Evolutionary conservation across 1,140 invertebrate species (phyloP).

Genomic region (Eurosta solidaginis): DNA sequence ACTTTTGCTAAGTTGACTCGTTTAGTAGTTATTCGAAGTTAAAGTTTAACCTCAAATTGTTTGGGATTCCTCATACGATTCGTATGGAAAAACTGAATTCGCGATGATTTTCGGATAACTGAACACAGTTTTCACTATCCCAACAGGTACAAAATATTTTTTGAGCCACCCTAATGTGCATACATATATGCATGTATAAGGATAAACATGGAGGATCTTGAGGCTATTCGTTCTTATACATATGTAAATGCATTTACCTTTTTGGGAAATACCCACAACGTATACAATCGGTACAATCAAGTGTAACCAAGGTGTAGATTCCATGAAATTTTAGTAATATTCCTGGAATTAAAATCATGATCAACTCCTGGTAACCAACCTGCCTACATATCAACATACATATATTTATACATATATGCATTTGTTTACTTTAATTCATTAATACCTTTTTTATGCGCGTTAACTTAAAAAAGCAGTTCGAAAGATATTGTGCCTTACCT

Average conservation of each 20-base stretch:
- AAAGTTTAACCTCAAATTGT: no score
- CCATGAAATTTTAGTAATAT: not conserved
- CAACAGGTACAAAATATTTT: no score
- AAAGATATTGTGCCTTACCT: not conserved
- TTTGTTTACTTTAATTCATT: conserved; percentile 27
- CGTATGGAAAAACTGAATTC: no score
- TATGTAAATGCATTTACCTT: not conserved
- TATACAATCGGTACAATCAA: not conserved
- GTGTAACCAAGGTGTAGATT: not conserved
- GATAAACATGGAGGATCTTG: no score
- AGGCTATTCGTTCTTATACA: no score
- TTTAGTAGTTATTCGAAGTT: no score
- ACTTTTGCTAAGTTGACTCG: no score
- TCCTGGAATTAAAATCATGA: not conserved
- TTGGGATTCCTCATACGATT: no score
- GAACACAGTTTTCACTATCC: no score
- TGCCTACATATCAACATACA: not conserved
- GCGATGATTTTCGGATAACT: no score
- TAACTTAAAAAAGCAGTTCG: not conserved
- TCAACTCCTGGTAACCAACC: not conserved
- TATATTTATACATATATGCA: not conserved
- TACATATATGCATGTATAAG: no score
- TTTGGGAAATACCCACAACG: not conserved
- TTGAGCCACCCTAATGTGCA: no score
- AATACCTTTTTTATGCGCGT: not conserved